Conservation (phyloP, 2,113 vertebrate species). For the Triplophysa tibetana region DNA sequence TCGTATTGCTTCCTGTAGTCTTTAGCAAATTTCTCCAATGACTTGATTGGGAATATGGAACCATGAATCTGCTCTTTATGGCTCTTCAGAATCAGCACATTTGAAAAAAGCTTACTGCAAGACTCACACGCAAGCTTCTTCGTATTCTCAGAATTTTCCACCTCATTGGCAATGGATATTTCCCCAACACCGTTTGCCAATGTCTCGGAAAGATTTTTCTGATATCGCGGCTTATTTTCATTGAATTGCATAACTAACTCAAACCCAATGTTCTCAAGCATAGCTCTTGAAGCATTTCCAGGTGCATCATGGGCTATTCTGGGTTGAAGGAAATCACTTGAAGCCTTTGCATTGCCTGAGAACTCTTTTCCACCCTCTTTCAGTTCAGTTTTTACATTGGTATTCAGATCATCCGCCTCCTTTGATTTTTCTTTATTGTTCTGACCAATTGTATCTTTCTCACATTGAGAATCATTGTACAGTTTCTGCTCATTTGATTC, state of each 20-base stretch:
- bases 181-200: slow-evolving; percentile 51
- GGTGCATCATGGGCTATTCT: slow-evolving; percentile 91
- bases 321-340: slow-evolving; percentile 82
- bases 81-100: slow-evolving; percentile 95
- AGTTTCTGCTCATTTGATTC: slow-evolving; percentile 73
- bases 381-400: slow-evolving; percentile 70
- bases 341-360: slow-evolving; percentile 58
- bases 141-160: slow-evolving; percentile 70
- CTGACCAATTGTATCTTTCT: slow-evolving; percentile 75
- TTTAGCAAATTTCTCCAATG: slow-evolving; percentile 90
- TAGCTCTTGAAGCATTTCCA: slow-evolving; percentile 87
- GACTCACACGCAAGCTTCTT: slow-evolving; percentile 79
- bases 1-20: slow-evolving; percentile 95
- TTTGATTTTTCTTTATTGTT: slow-evolving; percentile 71
- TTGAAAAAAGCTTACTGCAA: slow-evolving; percentile 94
- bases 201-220: slow-evolving; percentile 77
- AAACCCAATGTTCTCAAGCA: slow-evolving; percentile 96
- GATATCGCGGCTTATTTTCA: slow-evolving; percentile 91
- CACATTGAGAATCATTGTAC: slow-evolving; percentile 59
- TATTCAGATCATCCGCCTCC: slow-evolving; percentile 66
- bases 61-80: slow-evolving; percentile 96
- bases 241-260: slow-evolving; percentile 97
- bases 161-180: slow-evolving; percentile 62
- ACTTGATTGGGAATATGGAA: slow-evolving; percentile 87
- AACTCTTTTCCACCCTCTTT: slow-evolving; percentile 64